Evolutionary conservation across 2,888 invertebrate genomes (phyloP).

Genomic region (Hoplodrina ambigua): DNA sequence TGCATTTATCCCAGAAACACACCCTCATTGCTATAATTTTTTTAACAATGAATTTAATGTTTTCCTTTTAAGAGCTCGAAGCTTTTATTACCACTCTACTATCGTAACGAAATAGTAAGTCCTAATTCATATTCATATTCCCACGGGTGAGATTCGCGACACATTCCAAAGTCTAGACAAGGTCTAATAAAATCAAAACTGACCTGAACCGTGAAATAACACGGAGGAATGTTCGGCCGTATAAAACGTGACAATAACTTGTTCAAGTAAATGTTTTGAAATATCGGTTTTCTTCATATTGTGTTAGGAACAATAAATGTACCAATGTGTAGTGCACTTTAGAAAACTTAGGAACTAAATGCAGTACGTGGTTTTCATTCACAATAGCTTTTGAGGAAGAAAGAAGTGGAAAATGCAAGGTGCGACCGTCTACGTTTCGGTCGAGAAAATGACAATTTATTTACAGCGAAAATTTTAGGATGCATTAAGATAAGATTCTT

Average conservation of each 20-base stretch:
- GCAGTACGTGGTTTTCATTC: conserved; percentile 44
- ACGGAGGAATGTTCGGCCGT: neutral
- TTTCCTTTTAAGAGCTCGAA: too few relatives aligned
- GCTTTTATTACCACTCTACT: neutral
- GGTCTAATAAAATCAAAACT: conserved; percentile 31
- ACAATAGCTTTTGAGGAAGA: conserved; percentile 21
- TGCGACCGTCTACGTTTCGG: neutral
- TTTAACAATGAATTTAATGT: too few relatives aligned
- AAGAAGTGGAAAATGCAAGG: neutral
- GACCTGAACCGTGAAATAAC: conserved; percentile 16
- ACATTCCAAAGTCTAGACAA: conserved; percentile 8
- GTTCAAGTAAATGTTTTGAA: conserved; percentile 20
- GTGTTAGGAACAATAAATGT: conserved; percentile 39
- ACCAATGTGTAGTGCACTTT: conserved; percentile 39
- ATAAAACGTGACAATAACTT: conserved; percentile 12
- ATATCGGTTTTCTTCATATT: conserved; percentile 26
- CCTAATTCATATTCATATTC: conserved; percentile 25
- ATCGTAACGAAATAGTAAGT: neutral
- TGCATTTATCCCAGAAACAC: too few relatives aligned
- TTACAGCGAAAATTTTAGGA: neutral
- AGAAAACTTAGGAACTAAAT: conserved; percentile 37
- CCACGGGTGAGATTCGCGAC: neutral
- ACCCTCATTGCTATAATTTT: too few relatives aligned
- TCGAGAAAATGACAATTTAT: neutral
- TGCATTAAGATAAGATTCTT: conserved; percentile 10